A percentile compares a stretch with the other conserved stretches of the same genome.
These are phyloP conservation scores for Denticeps clupeoides DNA, from an alignment of 2,797 vertebrate species.

Conservation along the genomic window DNA sequence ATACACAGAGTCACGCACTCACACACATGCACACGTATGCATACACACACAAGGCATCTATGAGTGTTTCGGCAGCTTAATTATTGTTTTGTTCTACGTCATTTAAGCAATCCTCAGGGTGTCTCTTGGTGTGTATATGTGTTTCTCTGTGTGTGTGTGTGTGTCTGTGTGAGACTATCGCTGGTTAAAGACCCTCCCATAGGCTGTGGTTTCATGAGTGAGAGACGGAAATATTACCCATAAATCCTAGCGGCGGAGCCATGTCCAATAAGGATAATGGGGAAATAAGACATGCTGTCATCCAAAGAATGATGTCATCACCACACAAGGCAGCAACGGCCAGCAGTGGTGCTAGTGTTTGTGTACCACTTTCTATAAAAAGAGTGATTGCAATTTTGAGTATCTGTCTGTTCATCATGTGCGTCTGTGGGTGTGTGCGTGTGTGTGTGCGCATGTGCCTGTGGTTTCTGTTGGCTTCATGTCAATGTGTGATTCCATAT, in stretches of 20 bases:
- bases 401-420: conserved; percentile 1
- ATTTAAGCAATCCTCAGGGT: too few species aligned
- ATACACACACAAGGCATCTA: neutral
- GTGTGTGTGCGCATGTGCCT: conserved; percentile 14
- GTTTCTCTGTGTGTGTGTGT: neutral
- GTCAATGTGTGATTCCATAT: conserved; percentile 53
- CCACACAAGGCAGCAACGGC: conserved; percentile 20
- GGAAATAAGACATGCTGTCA: conserved; percentile 70
- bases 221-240: conserved; percentile 59
- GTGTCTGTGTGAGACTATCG: conserved; percentile 1
- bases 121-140: too few species aligned
- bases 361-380: conserved; percentile 3
- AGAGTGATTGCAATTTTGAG: conserved; percentile 4
- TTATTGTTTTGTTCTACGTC: too few species aligned
- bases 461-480: conserved; percentile 50
- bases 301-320: conserved; percentile 62
- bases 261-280: conserved; percentile 68
- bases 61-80: too few species aligned
- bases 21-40: neutral
- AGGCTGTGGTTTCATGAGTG: conserved; percentile 23
- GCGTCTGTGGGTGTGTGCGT: conserved; percentile 18
- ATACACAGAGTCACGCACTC: neutral
- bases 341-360: conserved; percentile 16
- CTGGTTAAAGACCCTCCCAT: conserved; percentile 6
- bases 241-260: conserved; percentile 64